Evolutionary conservation across 2,888 invertebrate species (phyloP).

Genomic region (Shargacucullia verbasci): DNA sequence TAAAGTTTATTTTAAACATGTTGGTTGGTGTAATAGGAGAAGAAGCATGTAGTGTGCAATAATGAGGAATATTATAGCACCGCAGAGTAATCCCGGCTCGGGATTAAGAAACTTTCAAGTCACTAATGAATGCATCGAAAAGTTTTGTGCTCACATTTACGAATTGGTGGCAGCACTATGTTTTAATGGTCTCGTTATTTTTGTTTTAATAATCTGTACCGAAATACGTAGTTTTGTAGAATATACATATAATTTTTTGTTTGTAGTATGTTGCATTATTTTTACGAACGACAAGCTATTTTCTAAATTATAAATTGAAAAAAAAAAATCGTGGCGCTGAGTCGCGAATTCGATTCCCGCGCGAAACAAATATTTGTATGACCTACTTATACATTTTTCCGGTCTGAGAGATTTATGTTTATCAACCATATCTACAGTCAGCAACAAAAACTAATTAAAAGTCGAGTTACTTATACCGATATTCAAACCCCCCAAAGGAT

Average conservation of each 20-base stretch:
- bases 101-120: slow-evolving; percentile 77
- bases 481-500: no score
- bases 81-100: slow-evolving; percentile 69
- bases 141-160: slow-evolving; percentile 76
- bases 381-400: no score
- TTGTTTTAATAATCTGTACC: slow-evolving; percentile 33
- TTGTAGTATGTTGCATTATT: no score
- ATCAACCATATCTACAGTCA: no score
- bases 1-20: slow-evolving; percentile 53
- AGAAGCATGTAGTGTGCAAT: slow-evolving; percentile 50
- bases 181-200: slow-evolving; percentile 52
- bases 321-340: no score
- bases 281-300: no score
- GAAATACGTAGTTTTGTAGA: background rate
- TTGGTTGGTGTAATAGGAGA: slow-evolving; percentile 44
- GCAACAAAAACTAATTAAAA: no score
- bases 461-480: no score
- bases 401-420: no score
- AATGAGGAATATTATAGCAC: slow-evolving; percentile 58
- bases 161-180: slow-evolving; percentile 64
- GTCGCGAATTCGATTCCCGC: no score
- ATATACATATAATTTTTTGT: background rate
- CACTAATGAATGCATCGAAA: slow-evolving; percentile 81
- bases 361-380: no score
- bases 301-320: no score